A percentile compares a stretch with the other conserved stretches of the same genome.
These are phyloP conservation scores for Andricus quercusramuli DNA, from an alignment of 2,888 invertebrate species.

Conservation along the genomic window DNA sequence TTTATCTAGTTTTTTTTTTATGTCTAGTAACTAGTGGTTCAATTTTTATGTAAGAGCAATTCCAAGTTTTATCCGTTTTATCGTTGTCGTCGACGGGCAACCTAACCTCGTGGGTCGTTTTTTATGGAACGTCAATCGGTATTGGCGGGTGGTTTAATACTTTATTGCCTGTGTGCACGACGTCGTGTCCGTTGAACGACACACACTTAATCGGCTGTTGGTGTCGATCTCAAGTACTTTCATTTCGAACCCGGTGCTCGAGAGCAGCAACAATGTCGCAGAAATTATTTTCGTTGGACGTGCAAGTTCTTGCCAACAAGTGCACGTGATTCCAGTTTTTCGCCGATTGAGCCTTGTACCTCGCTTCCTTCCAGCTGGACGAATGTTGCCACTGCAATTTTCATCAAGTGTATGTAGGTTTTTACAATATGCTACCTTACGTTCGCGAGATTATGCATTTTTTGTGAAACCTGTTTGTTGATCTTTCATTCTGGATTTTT, in stretches of 20 bases:
- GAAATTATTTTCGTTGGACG: conserved; percentile 12
- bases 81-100: background rate
- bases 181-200: conserved; percentile 14
- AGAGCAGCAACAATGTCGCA: conserved; percentile 1
- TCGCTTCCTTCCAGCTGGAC: conserved; percentile 8
- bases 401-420: conserved; percentile 20
- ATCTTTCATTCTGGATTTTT: conserved; percentile 7
- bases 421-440: conserved; percentile 19
- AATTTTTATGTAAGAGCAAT: background rate
- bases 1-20: conserved; percentile 2
- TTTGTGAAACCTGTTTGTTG: conserved; percentile 11
- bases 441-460: conserved; percentile 4
- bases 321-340: conserved; percentile 28
- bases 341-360: background rate
- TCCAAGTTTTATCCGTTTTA: background rate
- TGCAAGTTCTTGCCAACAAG: background rate
- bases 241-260: background rate
- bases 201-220: background rate
- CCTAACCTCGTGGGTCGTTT: conserved; percentile 15
- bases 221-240: background rate
- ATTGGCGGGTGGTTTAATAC: background rate
- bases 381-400: conserved; percentile 4
- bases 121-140: background rate
- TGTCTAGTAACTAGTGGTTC: background rate
- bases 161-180: background rate